Base-by-base conservation (phyloP, 2,113 vertebrate species). In the Podarcis cretensis region DNA sequence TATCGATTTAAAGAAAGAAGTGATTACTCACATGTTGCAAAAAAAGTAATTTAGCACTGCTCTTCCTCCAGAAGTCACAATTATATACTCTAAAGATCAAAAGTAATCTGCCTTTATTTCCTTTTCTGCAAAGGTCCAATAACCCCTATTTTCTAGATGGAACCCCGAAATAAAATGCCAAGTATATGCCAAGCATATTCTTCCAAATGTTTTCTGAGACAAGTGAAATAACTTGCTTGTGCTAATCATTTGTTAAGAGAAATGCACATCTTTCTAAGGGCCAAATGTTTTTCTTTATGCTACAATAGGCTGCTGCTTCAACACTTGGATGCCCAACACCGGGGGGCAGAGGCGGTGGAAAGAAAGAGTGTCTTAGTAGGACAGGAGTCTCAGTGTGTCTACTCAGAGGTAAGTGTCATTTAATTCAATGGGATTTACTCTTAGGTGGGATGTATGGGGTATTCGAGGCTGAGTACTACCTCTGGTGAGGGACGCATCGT, bases 261-360 rank as follows among this genome's bases (percentile, higher is more conserved):
- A 37, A 75, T 92, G 91, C 88, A 94, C 93, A 81, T 92, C 88
- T 94, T 92, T 93, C 92, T 90, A 93, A 43, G 79, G 66, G 83
- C 66, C 77, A 79, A n/a, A 30, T 16, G 37, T 79, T 6, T 78
- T 30, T 23, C 40, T 48, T 54, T 54, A 80, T 63, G 21, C 2
- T 63, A 7, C 23, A 1, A 63, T 23, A 27, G 14, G 16, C 13
- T 80, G 6, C 6, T 81, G 6, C 43, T 43, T 43, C 48, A 54
- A 54, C 48, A 54, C 2, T 54, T 12, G 48, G 10, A 54, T 54
- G 48, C 48, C 48, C 43, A 48, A 48, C 43, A 10, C 43, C 43
- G 9, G 43, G 43, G 43, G 43, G 9, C 43, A 48, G 43, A 48
- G 43, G 43, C 1, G 43, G 43, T 48, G 43, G 43, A 48, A 48